Conservation (phyloP, 1,140 invertebrate genomes). For the Drosophila pruinosa region DNA sequence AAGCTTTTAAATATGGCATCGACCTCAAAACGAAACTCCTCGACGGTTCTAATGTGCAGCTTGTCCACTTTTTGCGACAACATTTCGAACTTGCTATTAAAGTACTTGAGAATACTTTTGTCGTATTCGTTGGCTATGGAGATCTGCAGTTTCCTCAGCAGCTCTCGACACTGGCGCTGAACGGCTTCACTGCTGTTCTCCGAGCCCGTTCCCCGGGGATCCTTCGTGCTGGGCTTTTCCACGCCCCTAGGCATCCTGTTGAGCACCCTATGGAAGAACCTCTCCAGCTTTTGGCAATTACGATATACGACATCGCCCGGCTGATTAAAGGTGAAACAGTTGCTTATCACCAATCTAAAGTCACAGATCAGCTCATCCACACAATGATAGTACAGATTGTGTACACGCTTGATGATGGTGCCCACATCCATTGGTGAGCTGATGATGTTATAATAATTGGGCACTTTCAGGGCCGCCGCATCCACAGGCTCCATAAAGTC, state of each 20-base stretch:
- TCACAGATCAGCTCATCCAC: constrained; percentile 34
- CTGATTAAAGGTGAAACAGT: constrained; percentile 47
- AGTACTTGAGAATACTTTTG: constrained; percentile 35
- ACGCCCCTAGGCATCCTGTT: constrained; percentile 29
- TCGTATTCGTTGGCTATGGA: constrained; percentile 32
- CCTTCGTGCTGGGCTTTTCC: constrained; percentile 49
- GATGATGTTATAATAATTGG: constrained; percentile 52
- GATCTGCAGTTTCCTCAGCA: constrained; percentile 24
- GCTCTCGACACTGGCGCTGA: constrained; percentile 34
- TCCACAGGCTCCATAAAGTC: constrained; percentile 59
- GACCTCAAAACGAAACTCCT: constrained; percentile 48
- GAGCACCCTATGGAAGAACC: constrained; percentile 39
- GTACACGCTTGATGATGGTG: constrained; percentile 48
- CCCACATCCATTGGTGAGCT: constrained; percentile 50
- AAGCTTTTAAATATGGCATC: constrained; percentile 42
- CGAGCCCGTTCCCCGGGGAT: constrained; percentile 12
- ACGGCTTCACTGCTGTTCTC: not conserved
- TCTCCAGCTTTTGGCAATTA: constrained; percentile 55
- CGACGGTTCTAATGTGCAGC: constrained; percentile 29
- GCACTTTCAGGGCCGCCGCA: constrained; percentile 22
- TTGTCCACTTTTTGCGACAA: constrained; percentile 43
- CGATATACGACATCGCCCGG: constrained; percentile 15
- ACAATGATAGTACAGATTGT: constrained; percentile 47
- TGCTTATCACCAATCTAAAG: constrained; percentile 37
- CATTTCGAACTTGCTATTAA: constrained; percentile 33